Evolutionary conservation across 2,888 invertebrate species (phyloP).

Genomic region (Stenurella melanura): DNA sequence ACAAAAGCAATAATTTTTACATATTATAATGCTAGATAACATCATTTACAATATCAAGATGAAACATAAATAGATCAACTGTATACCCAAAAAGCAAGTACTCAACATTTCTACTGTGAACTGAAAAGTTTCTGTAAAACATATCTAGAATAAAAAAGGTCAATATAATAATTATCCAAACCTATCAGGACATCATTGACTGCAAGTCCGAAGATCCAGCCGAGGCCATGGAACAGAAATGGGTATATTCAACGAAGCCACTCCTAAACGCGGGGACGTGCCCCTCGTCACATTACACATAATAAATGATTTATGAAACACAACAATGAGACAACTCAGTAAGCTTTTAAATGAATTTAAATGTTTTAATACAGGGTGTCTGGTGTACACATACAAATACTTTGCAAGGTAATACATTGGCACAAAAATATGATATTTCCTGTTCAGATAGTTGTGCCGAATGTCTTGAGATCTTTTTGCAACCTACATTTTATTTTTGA

Average conservation of each 20-base stretch:
- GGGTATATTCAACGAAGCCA: constrained; percentile 60
- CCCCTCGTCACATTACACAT: constrained; percentile 42
- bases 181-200: constrained; percentile 74
- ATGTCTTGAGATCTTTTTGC: too few relatives aligned
- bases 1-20: constrained; percentile 1
- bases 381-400: too few relatives aligned
- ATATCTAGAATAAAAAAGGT: constrained; percentile 46
- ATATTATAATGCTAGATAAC: background rate
- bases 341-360: constrained; percentile 35
- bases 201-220: constrained; percentile 65
- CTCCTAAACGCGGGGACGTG: constrained; percentile 33
- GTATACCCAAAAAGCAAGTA: constrained; percentile 43
- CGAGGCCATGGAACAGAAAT: constrained; percentile 70
- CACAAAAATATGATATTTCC: too few relatives aligned
- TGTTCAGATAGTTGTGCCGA: too few relatives aligned
- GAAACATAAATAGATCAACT: constrained; percentile 32
- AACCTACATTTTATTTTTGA: too few relatives aligned
- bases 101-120: constrained; percentile 43
- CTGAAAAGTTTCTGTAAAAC: constrained; percentile 41
- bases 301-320: constrained; percentile 38
- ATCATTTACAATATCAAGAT: constrained; percentile 14
- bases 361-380: too few relatives aligned
- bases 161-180: constrained; percentile 68
- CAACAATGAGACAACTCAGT: constrained; percentile 39
- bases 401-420: too few relatives aligned